phyloP scores from a whole-genome alignment of 2,888 invertebrate species.

The Clitarchus hookeri region DNA sequence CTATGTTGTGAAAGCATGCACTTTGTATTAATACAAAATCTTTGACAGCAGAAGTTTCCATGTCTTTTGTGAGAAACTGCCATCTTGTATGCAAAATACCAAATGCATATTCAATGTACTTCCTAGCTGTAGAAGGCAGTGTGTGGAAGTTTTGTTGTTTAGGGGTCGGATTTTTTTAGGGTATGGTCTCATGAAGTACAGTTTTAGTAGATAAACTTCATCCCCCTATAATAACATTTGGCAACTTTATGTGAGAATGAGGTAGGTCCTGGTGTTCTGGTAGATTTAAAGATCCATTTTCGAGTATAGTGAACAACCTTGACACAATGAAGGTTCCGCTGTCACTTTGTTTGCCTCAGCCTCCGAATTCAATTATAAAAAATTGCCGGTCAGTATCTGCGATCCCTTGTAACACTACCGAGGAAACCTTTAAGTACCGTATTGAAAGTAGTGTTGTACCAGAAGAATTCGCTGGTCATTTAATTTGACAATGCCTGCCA shows the following conservation, averaged over 20 bases:
- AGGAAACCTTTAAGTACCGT: neutral
- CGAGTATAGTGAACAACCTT: neutral
- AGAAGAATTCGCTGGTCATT: neutral
- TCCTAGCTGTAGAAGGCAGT: neutral
- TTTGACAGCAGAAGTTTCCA: neutral
- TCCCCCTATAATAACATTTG: neutral
- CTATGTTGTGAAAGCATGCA: neutral
- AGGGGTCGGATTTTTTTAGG: neutral
- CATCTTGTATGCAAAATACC: neutral
- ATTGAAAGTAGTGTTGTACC: neutral
- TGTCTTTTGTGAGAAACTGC: neutral
- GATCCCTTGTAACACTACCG: neutral
- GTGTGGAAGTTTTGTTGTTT: neutral
- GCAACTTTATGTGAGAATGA: neutral
- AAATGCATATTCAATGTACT: neutral
- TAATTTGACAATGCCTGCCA: constrained; percentile 7
- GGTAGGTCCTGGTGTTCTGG: neutral
- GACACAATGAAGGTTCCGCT: neutral
- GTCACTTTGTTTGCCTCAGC: constrained; percentile 6
- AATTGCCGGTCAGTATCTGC: neutral
- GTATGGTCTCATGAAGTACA: neutral
- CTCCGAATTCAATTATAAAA: neutral
- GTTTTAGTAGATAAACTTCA: neutral
- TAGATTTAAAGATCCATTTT: neutral
- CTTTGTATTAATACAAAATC: neutral